Evolutionary conservation across 2,888 invertebrate species (phyloP).

Genomic region (Thecocarcelia acutangulata): DNA sequence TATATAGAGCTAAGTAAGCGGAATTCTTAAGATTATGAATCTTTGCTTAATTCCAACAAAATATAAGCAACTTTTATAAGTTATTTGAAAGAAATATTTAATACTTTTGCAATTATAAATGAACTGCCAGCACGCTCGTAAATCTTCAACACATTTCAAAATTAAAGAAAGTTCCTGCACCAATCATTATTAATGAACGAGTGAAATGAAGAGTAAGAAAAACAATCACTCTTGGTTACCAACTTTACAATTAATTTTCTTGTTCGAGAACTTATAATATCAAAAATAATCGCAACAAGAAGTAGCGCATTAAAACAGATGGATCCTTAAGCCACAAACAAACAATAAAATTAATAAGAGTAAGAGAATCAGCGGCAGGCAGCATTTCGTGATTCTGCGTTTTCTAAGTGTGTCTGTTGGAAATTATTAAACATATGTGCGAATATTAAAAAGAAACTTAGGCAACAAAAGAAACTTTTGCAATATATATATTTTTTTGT

Average conservation of each 20-base stretch:
- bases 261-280: conserved; percentile 20
- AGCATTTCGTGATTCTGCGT: neutral
- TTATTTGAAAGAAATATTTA: neutral
- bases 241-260: conserved; percentile 54
- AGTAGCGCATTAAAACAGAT: conserved; percentile 24
- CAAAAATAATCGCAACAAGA: conserved; percentile 6
- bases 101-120: conserved; percentile 10
- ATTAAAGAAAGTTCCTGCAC: conserved; percentile 7
- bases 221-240: conserved; percentile 18
- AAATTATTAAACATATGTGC: too few species aligned
- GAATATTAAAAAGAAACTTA: too few species aligned
- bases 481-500: too few species aligned
- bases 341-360: conserved; percentile 6
- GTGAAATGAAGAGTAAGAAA: conserved; percentile 3
- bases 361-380: neutral
- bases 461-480: too few species aligned
- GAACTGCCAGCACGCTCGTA: conserved; percentile 6
- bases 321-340: conserved; percentile 44
- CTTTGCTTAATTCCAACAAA: too few species aligned
- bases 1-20: too few species aligned
- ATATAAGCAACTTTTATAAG: too few species aligned
- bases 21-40: too few species aligned
- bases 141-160: conserved; percentile 13
- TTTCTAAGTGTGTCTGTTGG: too few species aligned
- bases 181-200: conserved; percentile 36